phyloP scores from a whole-genome alignment of 2,113 vertebrate species.

The Puffinus mauretanicus region DNA sequence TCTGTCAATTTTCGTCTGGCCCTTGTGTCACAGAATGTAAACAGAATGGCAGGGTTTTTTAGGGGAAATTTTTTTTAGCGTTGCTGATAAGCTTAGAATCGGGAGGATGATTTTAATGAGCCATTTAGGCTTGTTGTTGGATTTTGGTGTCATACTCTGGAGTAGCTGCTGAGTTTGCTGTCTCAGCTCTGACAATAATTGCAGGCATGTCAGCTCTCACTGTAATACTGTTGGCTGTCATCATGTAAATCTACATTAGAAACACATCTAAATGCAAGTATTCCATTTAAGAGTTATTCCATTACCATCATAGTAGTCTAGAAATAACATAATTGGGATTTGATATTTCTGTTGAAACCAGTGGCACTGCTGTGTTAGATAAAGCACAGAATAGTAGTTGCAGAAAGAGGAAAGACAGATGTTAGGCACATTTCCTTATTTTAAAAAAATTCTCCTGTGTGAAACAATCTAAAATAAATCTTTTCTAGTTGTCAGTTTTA shows the following conservation, averaged over 20 bases:
- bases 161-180: constrained; percentile 16
- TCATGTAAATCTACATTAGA: background rate
- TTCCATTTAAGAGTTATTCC: background rate
- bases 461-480: background rate
- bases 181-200: constrained; percentile 17
- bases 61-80: background rate
- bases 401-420: background rate
- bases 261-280: background rate
- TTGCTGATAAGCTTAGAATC: background rate
- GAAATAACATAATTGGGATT: background rate
- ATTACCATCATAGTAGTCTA: background rate
- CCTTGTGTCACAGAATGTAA: background rate
- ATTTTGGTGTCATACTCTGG: constrained; percentile 18
- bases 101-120: background rate
- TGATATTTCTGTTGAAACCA: background rate
- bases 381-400: background rate
- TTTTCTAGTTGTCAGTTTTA: background rate
- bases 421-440: background rate
- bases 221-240: background rate
- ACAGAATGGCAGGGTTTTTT: constrained; percentile 12
- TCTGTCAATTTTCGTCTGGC: background rate
- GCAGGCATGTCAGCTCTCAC: constrained; percentile 11
- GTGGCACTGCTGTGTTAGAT: background rate
- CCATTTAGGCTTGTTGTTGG: background rate
- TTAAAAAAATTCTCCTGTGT: background rate